These are phyloP conservation scores for Bombus consobrinus DNA, from an alignment of 1,140 invertebrate genomes.

Conservation along the genomic window DNA sequence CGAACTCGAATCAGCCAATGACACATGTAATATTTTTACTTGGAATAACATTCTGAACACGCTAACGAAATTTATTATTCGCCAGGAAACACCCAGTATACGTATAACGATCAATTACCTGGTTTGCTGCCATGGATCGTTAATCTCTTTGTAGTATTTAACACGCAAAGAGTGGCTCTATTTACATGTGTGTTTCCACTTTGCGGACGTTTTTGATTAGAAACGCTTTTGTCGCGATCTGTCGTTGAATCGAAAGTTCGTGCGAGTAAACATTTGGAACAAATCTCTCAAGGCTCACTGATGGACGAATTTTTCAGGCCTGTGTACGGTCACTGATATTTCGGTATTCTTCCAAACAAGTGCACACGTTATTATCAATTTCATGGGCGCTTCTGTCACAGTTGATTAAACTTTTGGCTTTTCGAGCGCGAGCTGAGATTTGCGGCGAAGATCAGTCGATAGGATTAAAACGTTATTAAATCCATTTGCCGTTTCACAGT, in stretches of 20 bases:
- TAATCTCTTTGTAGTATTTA: neutral
- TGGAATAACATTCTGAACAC: neutral
- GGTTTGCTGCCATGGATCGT: neutral
- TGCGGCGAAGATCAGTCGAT: neutral
- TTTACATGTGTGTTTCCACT: neutral
- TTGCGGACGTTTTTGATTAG: neutral
- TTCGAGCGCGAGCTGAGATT: neutral
- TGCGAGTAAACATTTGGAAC: neutral
- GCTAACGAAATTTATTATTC: neutral
- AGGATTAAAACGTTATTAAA: conserved; percentile 61
- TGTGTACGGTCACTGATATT: conserved; percentile 27
- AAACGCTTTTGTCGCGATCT: neutral
- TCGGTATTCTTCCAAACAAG: conserved; percentile 33
- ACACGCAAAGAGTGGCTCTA: neutral
- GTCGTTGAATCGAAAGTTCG: neutral
- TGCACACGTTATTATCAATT: conserved; percentile 47
- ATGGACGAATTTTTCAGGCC: conserved; percentile 13
- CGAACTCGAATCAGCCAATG: neutral
- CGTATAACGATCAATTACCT: neutral
- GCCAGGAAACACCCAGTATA: neutral
- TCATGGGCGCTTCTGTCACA: conserved; percentile 15
- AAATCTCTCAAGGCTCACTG: neutral
- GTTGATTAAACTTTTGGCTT: conserved; percentile 43
- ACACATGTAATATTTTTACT: neutral
- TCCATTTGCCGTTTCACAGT: conserved; percentile 32